Evolutionary conservation across 2,888 invertebrate genomes (phyloP).

Genomic region (Linyphia triangularis): DNA sequence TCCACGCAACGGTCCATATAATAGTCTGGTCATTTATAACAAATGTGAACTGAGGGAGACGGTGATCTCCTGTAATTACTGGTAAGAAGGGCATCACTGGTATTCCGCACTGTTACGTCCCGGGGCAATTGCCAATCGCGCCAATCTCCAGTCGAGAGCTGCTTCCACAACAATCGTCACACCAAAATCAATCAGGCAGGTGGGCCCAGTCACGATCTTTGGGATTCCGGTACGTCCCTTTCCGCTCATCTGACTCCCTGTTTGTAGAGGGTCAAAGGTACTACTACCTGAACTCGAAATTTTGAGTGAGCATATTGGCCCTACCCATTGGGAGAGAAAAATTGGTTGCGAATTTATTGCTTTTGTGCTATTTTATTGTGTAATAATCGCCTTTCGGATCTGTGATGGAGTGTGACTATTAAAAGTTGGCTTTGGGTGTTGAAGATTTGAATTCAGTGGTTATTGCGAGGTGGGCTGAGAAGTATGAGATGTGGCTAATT

Average conservation of each 20-base stretch:
- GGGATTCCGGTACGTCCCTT: background rate
- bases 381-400: background rate
- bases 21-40: slow-evolving; percentile 31
- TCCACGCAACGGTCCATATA: background rate
- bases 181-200: slow-evolving; percentile 57
- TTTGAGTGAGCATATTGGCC: slow-evolving; percentile 2
- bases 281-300: background rate
- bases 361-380: background rate
- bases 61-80: slow-evolving; percentile 34
- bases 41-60: background rate
- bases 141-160: background rate
- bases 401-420: slow-evolving; percentile 7
- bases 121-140: background rate
- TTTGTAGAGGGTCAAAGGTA: slow-evolving; percentile 1
- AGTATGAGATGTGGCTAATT: too few species aligned
- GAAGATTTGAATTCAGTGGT: background rate
- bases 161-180: slow-evolving; percentile 7
- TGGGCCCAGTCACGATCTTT: slow-evolving; percentile 46
- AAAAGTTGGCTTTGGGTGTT: background rate
- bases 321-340: background rate
- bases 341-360: background rate
- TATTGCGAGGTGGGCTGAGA: background rate
- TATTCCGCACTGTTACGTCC: background rate
- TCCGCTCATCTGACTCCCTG: background rate
- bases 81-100: background rate